Evolutionary conservation across 2,797 vertebrate species (phyloP), one percentile per base, ranked within the genome.

Genomic region (Bryconaethiops microstoma): DNA sequence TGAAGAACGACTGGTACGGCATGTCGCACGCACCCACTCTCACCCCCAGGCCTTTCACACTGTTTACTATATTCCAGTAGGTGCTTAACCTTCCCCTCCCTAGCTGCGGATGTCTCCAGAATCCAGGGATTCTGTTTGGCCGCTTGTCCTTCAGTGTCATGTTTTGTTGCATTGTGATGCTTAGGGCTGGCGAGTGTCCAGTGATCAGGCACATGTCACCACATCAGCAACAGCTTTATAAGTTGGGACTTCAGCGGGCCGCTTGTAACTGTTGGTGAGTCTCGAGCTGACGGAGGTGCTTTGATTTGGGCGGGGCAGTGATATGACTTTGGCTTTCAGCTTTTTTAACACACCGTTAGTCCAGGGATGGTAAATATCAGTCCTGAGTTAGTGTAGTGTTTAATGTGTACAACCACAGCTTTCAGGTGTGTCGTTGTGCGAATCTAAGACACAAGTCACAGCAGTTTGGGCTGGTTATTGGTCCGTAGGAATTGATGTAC

Each of bases 1-100:
- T 97, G 4, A 93, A 89, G 70, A 96, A 92, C 2, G 93, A 94
- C 81, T 86, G n/a, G 96, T 96, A 85, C 17, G 91, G 81, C 19
- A 7, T 12, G 14, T 2, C 4, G 0, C 14, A 25, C 17, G 42
- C 21, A 12, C 7, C n/a, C 50, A 23, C 10, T 17, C 48, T 7
- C 65, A 14, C 14, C 63, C 12, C 1, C 1, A 7, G 8, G 40
- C 16, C 9, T 60, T 10, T 52, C 23, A 16, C 16, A 35, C 9
- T 35, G 12, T 12, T 35, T 7, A 7, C 25, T n/a, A 25, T 19
- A 13, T 59, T 50, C 5, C 23, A 57, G 14, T 48, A 7, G 39
- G n/a, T 64, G 12, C 7, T 3, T 48, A 39, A 73, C 29, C 60
- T 35, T 2, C 25, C 13, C 7, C 57, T 2, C n/a, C 1, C 12